Percentiles rank a stretch among this genome's conserved stretches.
Evolutionary conservation across 2,888 invertebrate species (phyloP).

Genomic region (Lithodes maja): DNA sequence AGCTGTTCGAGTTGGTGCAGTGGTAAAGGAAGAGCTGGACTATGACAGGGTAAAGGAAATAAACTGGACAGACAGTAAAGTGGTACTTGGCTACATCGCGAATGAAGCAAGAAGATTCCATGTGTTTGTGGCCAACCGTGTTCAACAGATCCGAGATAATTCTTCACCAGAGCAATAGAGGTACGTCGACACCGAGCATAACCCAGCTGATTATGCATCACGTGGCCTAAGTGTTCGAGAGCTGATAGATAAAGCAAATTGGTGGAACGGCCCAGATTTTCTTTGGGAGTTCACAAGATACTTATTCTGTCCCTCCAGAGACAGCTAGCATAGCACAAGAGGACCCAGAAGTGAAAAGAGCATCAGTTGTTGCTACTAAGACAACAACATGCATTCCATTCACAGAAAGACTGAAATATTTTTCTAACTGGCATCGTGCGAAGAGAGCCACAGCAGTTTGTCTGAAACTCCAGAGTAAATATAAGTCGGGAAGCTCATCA

Average conservation of each 20-base stretch:
- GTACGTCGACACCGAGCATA: neutral
- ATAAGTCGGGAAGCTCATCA: too few species aligned
- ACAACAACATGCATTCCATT: too few species aligned
- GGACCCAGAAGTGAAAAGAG: too few species aligned
- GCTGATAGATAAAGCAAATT: neutral
- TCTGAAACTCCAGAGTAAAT: too few species aligned
- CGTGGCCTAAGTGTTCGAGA: neutral
- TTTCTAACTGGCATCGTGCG: too few species aligned
- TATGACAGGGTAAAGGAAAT: too few species aligned
- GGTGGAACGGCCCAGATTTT: neutral
- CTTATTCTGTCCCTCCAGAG: too few species aligned
- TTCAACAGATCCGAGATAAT: neutral
- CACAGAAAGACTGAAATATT: too few species aligned
- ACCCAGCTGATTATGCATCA: constrained; percentile 3
- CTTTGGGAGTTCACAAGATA: neutral
- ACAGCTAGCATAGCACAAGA: too few species aligned
- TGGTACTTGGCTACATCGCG: neutral
- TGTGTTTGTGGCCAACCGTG: constrained; percentile 4
- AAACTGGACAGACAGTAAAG: neutral
- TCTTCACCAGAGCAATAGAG: neutral
- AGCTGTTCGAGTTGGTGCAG: neutral
- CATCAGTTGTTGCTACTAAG: too few species aligned
- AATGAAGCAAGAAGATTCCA: neutral
- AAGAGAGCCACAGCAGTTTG: too few species aligned
- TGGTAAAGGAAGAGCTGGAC: constrained; percentile 32